Evolutionary conservation across 2,888 invertebrate species (phyloP).

Genomic region (Formica aserva): DNA sequence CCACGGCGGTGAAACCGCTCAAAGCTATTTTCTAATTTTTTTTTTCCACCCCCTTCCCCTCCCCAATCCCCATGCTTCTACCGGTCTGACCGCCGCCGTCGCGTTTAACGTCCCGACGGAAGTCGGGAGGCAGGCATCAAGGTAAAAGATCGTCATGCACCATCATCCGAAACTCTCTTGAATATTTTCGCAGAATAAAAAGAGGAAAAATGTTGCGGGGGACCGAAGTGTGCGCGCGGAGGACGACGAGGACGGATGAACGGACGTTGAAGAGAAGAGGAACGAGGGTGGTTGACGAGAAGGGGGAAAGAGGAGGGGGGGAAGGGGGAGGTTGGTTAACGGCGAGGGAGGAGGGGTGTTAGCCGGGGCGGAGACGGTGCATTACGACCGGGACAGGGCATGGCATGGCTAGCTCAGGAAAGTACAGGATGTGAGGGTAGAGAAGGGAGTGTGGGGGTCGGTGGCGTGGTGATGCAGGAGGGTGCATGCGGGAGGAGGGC

Average conservation of each 20-base stretch:
- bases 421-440: constrained; percentile 77
- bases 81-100: constrained; percentile 47
- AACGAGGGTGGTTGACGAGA: constrained; percentile 39
- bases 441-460: constrained; percentile 69
- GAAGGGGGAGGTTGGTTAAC: constrained; percentile 63
- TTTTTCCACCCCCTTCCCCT: constrained; percentile 20
- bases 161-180: constrained; percentile 76
- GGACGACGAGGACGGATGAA: constrained; percentile 51
- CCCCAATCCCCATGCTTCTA: constrained; percentile 13
- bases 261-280: constrained; percentile 46
- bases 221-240: constrained; percentile 55
- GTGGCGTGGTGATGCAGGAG: constrained; percentile 80
- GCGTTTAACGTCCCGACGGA: constrained; percentile 54
- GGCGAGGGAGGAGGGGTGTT: constrained; percentile 73
- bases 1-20: constrained; percentile 46
- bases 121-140: constrained; percentile 60
- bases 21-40: constrained; percentile 54
- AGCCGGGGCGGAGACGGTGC: constrained; percentile 79
- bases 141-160: constrained; percentile 74
- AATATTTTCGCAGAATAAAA: constrained; percentile 76
- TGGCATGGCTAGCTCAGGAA: constrained; percentile 80
- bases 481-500: constrained; percentile 80
- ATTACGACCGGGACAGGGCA: constrained; percentile 80
- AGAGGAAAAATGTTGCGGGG: constrained; percentile 60
- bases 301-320: constrained; percentile 56